Evolutionary conservation across 2,797 vertebrate genomes (phyloP).

Genomic region (Huso huso): DNA sequence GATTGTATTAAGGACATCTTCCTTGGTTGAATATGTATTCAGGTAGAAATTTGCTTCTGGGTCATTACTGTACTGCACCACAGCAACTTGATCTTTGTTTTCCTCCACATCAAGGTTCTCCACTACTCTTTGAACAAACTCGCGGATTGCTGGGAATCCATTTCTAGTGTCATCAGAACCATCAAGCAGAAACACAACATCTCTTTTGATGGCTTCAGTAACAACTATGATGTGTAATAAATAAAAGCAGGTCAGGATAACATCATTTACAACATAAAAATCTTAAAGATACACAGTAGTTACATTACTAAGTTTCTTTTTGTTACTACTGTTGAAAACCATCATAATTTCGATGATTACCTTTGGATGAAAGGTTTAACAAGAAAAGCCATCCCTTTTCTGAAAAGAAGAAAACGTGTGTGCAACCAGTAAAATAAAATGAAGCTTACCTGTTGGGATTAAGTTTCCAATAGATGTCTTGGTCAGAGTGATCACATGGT

Average conservation of each 20-base stretch:
- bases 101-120: slow-evolving; percentile 65
- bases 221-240: slow-evolving; percentile 45
- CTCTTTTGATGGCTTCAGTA: slow-evolving; percentile 58
- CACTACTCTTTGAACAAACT: slow-evolving; percentile 72
- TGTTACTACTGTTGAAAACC: too few species aligned
- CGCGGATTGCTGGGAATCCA: slow-evolving; percentile 68
- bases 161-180: slow-evolving; percentile 72
- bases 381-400: not conserved
- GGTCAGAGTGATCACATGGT: slow-evolving; percentile 52
- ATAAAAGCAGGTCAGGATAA: slow-evolving; percentile 20
- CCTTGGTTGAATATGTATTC: slow-evolving; percentile 63
- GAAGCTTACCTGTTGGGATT: slow-evolving; percentile 45
- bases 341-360: too few species aligned
- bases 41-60: slow-evolving; percentile 67
- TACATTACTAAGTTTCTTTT: not conserved
- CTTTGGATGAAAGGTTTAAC: too few species aligned
- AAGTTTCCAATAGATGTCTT: slow-evolving; percentile 18
- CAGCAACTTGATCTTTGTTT: slow-evolving; percentile 65
- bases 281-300: slow-evolving; percentile 13
- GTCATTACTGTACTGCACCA: slow-evolving; percentile 74
- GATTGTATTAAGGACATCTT: slow-evolving; percentile 53
- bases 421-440: slow-evolving; percentile 7
- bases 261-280: slow-evolving; percentile 16
- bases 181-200: slow-evolving; percentile 84
- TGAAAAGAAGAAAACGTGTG: not conserved